Conservation (phyloP, 1,140 invertebrate genomes). For the Drosophila nebulosa region DNA sequence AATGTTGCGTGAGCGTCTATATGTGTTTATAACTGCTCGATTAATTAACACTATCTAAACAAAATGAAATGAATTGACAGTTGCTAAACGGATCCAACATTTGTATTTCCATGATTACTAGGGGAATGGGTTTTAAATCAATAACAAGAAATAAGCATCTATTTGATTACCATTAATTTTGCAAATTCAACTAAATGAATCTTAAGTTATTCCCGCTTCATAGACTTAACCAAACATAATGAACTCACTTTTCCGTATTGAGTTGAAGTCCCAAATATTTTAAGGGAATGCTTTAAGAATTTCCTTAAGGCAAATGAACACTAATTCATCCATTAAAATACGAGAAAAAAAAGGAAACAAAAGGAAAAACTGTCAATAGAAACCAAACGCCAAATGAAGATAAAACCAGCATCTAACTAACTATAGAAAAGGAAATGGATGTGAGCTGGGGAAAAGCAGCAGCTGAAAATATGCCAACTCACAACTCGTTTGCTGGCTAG, state of each 20-base stretch:
- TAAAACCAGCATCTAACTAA: slow-evolving; percentile 19
- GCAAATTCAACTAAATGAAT: too few relatives aligned
- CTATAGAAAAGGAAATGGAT: slow-evolving; percentile 4
- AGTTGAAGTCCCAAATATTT: neutral
- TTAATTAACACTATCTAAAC: slow-evolving; percentile 19
- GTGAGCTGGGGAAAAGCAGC: neutral
- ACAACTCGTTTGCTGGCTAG: slow-evolving; percentile 32
- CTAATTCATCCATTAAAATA: neutral
- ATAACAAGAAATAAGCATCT: too few relatives aligned
- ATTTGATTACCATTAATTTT: too few relatives aligned
- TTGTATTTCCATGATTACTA: too few relatives aligned
- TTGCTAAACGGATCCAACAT: too few relatives aligned
- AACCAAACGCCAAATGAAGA: slow-evolving; percentile 51
- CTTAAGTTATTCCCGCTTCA: too few relatives aligned
- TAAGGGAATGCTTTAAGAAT: neutral
- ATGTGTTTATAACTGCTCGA: slow-evolving; percentile 29
- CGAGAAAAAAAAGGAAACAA: neutral
- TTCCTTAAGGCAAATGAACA: slow-evolving; percentile 1
- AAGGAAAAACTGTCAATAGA: neutral
- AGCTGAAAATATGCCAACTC: slow-evolving; percentile 33
- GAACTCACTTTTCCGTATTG: too few relatives aligned
- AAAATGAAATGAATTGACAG: neutral
- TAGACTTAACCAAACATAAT: too few relatives aligned
- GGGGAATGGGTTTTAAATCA: too few relatives aligned
- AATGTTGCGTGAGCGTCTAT: slow-evolving; percentile 37